Conservation (phyloP, 1,140 invertebrate genomes). For the Tetramorium simillimum region DNA sequence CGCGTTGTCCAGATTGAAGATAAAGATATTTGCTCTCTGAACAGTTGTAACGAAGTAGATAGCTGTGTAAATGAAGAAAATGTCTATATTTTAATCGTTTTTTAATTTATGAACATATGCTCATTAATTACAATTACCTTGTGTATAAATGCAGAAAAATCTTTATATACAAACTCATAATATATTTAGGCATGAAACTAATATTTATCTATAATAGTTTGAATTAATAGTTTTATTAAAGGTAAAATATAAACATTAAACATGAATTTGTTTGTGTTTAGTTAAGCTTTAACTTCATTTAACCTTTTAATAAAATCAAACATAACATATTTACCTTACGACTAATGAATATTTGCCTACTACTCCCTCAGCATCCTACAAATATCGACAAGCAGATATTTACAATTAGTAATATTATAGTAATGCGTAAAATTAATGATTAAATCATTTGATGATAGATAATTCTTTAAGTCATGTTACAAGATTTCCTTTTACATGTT, state of each 20-base stretch:
- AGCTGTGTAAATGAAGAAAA: not conserved
- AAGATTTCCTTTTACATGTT: conserved; percentile 15
- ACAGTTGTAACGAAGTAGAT: too few species aligned
- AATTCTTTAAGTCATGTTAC: not conserved
- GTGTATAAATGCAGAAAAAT: too few species aligned
- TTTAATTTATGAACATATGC: not conserved
- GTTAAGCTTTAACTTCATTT: not conserved
- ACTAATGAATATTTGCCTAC: not conserved
- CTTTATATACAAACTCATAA: not conserved
- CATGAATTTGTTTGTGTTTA: not conserved
- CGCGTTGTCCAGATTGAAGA: not conserved
- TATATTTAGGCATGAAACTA: not conserved
- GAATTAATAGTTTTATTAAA: not conserved
- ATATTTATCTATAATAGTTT: not conserved
- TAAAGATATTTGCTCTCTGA: not conserved
- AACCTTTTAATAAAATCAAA: not conserved
- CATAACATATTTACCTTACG: not conserved
- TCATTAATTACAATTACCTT: not conserved
- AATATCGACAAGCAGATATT: not conserved
- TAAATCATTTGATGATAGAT: not conserved
- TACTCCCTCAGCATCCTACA: not conserved
- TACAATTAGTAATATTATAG: conserved; percentile 6
- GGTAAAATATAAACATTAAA: not conserved
- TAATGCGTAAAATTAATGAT: not conserved
- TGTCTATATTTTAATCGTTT: not conserved